Evolutionary conservation across 2,888 invertebrate species (phyloP).

Genomic region (Lypha dubia): DNA sequence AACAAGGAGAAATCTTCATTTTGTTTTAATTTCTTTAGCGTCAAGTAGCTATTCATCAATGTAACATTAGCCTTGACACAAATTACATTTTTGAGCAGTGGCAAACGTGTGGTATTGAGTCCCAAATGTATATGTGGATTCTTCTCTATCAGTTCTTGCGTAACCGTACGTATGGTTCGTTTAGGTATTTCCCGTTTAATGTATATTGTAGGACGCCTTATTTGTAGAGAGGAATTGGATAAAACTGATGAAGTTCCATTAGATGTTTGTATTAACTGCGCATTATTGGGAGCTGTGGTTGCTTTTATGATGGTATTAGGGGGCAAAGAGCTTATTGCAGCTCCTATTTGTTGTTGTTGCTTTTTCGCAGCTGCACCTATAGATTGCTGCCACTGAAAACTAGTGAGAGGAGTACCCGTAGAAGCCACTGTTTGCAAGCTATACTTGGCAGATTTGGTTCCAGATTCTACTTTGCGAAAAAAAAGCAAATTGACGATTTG

Average conservation of each 20-base stretch:
- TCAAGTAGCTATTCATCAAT: constrained; percentile 80
- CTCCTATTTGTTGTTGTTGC: constrained; percentile 76
- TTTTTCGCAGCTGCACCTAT: constrained; percentile 66
- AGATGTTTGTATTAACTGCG: constrained; percentile 52
- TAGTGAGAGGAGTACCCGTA: constrained; percentile 75
- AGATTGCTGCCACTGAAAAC: constrained; percentile 75
- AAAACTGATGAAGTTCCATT: constrained; percentile 74
- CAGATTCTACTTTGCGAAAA: constrained; percentile 70
- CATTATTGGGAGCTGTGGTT: constrained; percentile 71
- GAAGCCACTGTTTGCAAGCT: constrained; percentile 77
- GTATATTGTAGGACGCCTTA: constrained; percentile 79
- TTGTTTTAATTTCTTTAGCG: constrained; percentile 80
- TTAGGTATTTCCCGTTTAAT: constrained; percentile 80
- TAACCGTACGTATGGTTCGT: constrained; percentile 80
- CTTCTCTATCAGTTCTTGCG: constrained; percentile 80
- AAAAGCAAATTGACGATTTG: not conserved
- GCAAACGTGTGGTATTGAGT: constrained; percentile 77
- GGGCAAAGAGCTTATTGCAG: constrained; percentile 79
- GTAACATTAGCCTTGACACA: constrained; percentile 79
- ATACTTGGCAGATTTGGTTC: constrained; percentile 78
- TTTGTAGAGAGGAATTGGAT: constrained; percentile 68
- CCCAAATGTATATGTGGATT: constrained; percentile 80
- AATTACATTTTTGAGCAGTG: constrained; percentile 79
- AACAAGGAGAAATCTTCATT: constrained; percentile 81
- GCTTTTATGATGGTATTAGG: constrained; percentile 80